phyloP scores from a whole-genome alignment of 2,113 vertebrate genomes.

The Ginglymostoma cirratum region DNA sequence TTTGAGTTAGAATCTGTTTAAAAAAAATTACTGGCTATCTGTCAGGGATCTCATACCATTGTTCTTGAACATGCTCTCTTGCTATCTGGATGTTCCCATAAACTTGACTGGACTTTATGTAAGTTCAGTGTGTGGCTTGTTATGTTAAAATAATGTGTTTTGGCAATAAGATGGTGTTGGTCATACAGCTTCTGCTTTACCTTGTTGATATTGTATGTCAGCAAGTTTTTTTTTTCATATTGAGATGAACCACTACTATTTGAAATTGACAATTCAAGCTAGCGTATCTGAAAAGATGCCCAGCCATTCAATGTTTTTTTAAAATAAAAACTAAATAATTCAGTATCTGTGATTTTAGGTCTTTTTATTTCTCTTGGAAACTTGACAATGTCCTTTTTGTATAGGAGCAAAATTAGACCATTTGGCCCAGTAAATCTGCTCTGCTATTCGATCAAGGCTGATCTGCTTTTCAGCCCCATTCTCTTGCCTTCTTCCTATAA shows the following conservation, averaged over 20 bases:
- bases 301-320: neutral
- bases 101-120: neutral
- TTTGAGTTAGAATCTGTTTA: neutral
- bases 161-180: neutral
- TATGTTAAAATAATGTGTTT: neutral
- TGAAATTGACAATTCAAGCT: neutral
- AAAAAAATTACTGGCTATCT: neutral
- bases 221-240: neutral
- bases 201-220: neutral
- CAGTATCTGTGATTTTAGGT: neutral
- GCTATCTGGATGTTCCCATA: neutral
- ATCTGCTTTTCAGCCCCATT: too few relatives aligned
- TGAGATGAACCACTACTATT: neutral
- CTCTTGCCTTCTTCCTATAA: too few relatives aligned
- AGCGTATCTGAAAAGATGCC: neutral
- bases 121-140: neutral
- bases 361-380: neutral
- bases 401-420: too few relatives aligned
- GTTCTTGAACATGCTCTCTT: neutral
- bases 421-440: too few relatives aligned
- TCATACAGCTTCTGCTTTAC: neutral
- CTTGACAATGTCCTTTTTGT: too few relatives aligned
- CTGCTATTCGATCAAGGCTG: too few relatives aligned
- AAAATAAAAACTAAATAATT: neutral
- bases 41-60: neutral